phyloP scores from a whole-genome alignment of 2,797 vertebrate species.

The Borostomias antarcticus region DNA sequence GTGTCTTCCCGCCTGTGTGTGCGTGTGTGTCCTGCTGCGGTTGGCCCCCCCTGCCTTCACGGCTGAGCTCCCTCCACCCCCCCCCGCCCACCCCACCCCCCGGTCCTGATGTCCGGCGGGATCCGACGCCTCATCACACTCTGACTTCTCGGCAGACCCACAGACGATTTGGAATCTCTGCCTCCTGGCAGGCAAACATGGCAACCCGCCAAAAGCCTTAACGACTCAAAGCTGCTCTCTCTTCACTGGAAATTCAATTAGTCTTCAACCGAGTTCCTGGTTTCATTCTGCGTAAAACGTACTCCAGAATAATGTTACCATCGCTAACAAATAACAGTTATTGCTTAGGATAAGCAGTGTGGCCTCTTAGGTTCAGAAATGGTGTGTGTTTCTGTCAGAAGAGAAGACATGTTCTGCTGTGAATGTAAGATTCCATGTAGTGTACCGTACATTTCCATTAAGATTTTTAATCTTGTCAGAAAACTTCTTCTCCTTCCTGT shows the following conservation, averaged over 20 bases:
- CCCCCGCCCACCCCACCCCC: conserved; percentile 1
- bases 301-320: neutral
- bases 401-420: neutral
- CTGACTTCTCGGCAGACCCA: conserved; percentile 7
- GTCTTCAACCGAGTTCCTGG: neutral
- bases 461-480: neutral
- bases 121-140: neutral
- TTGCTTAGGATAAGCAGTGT: too few species aligned
- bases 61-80: conserved; percentile 21
- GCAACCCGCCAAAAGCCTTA: conserved; percentile 11
- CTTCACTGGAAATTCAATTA: conserved; percentile 29
- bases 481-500: neutral
- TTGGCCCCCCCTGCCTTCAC: conserved; percentile 35
- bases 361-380: neutral
- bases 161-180: conserved; percentile 28
- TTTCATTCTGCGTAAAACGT: neutral
- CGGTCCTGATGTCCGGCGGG: conserved; percentile 7
- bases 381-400: neutral
- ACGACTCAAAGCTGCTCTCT: conserved; percentile 11
- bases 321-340: too few species aligned
- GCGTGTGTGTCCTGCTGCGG: conserved; percentile 29
- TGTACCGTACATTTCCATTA: neutral
- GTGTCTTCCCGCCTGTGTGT: neutral
- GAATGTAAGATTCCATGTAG: neutral
- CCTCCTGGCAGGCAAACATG: conserved; percentile 13